Base-by-base conservation (phyloP, 1,140 invertebrate genomes). In the Proctacanthus coquilletti region DNA sequence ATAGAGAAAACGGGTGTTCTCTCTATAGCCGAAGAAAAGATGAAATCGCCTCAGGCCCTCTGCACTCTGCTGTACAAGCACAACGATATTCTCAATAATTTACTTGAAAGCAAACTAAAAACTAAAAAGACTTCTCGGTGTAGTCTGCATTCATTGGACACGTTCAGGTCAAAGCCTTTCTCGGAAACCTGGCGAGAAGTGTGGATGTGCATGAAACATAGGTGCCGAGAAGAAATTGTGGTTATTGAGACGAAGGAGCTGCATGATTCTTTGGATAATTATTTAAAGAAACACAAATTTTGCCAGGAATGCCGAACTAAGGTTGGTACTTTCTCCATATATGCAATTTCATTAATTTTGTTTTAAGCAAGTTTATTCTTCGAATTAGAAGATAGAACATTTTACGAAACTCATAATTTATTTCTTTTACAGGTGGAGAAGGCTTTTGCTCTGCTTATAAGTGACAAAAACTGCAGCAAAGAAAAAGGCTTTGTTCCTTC, bases 291-390 rank as follows among this genome's bases (percentile, higher is more conserved):
- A 66, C 87, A 94, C 59, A 77, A 87, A 51, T 93, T 93, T 64
- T 93, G 87, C 56, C 74, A 75, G 2, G 88, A 92, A 57, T 94
- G 88, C 55, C 80, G 86, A 40, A 84, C 84, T 41, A 94, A 92
- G 68, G 86, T 93, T 38, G 38, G 21, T 4, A 14, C 10, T 18
- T 4, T 34, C 29, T 21, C 8, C n/a, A n/a, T n/a, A n/a, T n/a
- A n/a, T n/a, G n/a, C n/a, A n/a, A n/a, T n/a, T n/a, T n/a, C n/a
- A n/a, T n/a, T n/a, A n/a, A 9, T 41, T 8, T 18, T 30, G 8
- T 34, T 34, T 33, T 35, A 25, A 6, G 18, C 15, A 15, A 18
- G 13, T 27, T 39, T 33, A 21, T 39, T 41, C 14, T 27, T 27
- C 23, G 8, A 27, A 27, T 27, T 27, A n/a, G 34, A 18, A 18